Percentiles rank a stretch among this genome's conserved stretches.
These are phyloP conservation scores for Hipposideros armiger DNA, from an alignment of 2,113 vertebrate species.

Conservation along the genomic window DNA sequence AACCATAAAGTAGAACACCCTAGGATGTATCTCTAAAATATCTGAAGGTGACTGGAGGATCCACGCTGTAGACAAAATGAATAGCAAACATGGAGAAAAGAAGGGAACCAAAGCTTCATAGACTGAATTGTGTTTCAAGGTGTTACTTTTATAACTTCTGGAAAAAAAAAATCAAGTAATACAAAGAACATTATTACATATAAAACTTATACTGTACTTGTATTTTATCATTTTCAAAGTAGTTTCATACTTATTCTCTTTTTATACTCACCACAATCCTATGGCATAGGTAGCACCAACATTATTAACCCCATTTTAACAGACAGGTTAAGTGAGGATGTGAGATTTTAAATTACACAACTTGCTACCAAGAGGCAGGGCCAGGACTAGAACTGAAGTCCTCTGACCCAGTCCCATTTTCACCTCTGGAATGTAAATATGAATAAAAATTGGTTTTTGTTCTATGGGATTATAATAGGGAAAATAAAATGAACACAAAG, in stretches of 20 bases:
- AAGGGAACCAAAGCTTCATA: conserved; percentile 96
- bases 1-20: conserved; percentile 97
- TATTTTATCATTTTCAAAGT: conserved; percentile 28
- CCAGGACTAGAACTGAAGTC: neutral
- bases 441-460: neutral
- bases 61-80: conserved; percentile 93
- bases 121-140: conserved; percentile 93
- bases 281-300: neutral
- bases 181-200: conserved; percentile 72
- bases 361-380: conserved; percentile 6
- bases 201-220: neutral
- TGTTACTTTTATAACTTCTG: conserved; percentile 93
- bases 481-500: conserved; percentile 41
- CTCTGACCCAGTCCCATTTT: neutral
- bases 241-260: neutral
- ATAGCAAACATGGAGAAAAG: conserved; percentile 95
- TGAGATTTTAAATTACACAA: conserved; percentile 27
- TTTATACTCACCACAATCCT: neutral
- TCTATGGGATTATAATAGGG: neutral
- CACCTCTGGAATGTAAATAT: neutral
- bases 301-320: neutral
- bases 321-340: neutral
- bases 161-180: conserved; percentile 72
- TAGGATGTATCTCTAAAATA: conserved; percentile 94
- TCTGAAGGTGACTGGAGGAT: conserved; percentile 91